phyloP scores from a whole-genome alignment of 2,888 invertebrate genomes.

The Spisula subtruncata region DNA sequence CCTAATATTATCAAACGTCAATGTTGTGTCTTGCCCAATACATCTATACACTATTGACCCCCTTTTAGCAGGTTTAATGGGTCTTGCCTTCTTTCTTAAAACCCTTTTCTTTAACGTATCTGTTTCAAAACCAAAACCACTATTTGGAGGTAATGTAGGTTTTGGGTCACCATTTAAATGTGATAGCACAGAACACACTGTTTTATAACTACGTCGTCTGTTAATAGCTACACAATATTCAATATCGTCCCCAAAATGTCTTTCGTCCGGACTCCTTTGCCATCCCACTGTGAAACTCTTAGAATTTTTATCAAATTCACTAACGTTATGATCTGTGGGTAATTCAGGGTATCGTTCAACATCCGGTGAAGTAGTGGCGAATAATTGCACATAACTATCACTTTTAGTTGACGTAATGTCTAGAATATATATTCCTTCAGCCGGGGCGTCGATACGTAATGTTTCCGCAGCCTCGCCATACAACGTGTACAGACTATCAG shows the following conservation, averaged over 20 bases:
- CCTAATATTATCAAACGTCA: conserved; percentile 88
- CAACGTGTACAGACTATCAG: conserved; percentile 78
- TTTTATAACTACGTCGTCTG: conserved; percentile 84
- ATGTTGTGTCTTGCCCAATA: conserved; percentile 89
- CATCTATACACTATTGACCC: conserved; percentile 88
- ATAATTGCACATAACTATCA: conserved; percentile 82
- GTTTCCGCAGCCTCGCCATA: conserved; percentile 73
- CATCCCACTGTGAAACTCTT: conserved; percentile 71
- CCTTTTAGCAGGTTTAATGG: conserved; percentile 74
- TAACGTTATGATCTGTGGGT: conserved; percentile 65
- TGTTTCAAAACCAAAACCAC: conserved; percentile 84
- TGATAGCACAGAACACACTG: conserved; percentile 89
- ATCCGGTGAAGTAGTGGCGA: conserved; percentile 79
- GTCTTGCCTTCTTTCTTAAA: conserved; percentile 74
- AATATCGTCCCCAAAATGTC: conserved; percentile 74
- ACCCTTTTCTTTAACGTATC: conserved; percentile 77
- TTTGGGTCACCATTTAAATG: conserved; percentile 86
- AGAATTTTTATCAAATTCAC: conserved; percentile 56
- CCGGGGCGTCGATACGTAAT: conserved; percentile 68
- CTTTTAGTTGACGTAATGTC: conserved; percentile 78
- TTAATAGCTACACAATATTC: conserved; percentile 89
- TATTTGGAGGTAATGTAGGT: conserved; percentile 80
- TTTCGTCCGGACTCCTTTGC: conserved; percentile 75
- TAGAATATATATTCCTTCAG: conserved; percentile 80
- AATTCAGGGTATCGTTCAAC: conserved; percentile 73